Evolutionary conservation across 2,888 invertebrate genomes (phyloP).

Genomic region (Pegoplata infirma): DNA sequence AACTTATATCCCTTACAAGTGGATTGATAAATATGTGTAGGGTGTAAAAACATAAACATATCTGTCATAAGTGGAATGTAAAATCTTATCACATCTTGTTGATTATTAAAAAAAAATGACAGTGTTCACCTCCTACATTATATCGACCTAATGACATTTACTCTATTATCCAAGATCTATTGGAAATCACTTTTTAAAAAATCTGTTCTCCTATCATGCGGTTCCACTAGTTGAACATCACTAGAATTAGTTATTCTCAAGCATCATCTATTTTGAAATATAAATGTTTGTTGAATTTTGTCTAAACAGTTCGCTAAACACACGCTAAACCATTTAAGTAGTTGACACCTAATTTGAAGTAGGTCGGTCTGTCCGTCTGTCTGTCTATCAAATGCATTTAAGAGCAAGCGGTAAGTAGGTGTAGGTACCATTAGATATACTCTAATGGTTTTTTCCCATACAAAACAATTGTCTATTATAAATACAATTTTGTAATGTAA

Average conservation of each 20-base stretch:
- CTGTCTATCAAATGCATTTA: constrained; percentile 31
- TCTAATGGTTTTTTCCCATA: constrained; percentile 55
- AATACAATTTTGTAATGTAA: constrained; percentile 7
- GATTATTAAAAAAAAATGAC: no score
- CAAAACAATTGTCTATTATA: constrained; percentile 34
- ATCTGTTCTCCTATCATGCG: constrained; percentile 50
- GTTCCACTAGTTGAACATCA: constrained; percentile 55
- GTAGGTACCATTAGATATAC: constrained; percentile 35
- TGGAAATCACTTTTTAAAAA: neutral
- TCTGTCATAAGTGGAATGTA: no score
- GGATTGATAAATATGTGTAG: no score
- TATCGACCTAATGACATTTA: neutral
- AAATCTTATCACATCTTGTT: no score
- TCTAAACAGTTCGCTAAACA: constrained; percentile 18
- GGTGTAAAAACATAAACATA: no score
- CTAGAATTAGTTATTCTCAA: constrained; percentile 36
- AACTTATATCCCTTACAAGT: no score
- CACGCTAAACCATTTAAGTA: constrained; percentile 39
- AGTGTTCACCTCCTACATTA: neutral
- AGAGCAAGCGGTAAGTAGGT: neutral
- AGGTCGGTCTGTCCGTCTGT: no score
- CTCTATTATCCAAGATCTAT: neutral
- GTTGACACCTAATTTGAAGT: constrained; percentile 40
- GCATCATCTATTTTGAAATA: constrained; percentile 40
- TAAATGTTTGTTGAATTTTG: constrained; percentile 35